Conservation (phyloP, 2,888 invertebrate species). For the Andrena flavipes region DNA sequence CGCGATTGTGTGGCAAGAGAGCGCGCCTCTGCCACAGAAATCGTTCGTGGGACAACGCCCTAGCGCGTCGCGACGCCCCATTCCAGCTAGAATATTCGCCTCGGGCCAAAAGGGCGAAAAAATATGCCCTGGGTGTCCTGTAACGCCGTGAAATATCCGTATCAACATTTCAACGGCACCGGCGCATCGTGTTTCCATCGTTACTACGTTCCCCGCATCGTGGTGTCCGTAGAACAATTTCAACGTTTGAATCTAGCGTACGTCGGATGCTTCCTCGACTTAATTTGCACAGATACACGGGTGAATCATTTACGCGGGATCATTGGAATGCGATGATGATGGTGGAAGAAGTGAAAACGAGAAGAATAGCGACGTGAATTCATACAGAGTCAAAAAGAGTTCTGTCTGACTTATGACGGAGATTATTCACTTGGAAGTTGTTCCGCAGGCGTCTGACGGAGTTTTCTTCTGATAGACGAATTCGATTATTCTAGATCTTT, state of each 20-base stretch:
- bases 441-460: background rate
- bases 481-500: background rate
- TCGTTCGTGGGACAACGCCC: conserved; percentile 61
- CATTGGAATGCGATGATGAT: background rate
- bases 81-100: conserved; percentile 38
- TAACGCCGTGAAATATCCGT: background rate
- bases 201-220: background rate
- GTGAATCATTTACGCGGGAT: background rate
- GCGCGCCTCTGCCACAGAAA: conserved; percentile 47
- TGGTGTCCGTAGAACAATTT: background rate
- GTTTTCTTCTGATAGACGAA: background rate
- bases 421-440: background rate
- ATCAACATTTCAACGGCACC: conserved; percentile 28
- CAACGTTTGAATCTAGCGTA: background rate
- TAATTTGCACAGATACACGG: background rate
- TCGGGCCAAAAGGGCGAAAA: conserved; percentile 14
- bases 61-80: conserved; percentile 30
- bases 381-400: background rate
- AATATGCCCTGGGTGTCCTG: conserved; percentile 20
- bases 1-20: conserved; percentile 49
- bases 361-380: background rate
- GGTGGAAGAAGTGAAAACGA: background rate
- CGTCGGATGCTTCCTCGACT: background rate
- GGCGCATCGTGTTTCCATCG: background rate
- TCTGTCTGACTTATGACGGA: background rate